Conservation (phyloP, 1,140 invertebrate genomes). For the Ceratosolen fusciceps region DNA sequence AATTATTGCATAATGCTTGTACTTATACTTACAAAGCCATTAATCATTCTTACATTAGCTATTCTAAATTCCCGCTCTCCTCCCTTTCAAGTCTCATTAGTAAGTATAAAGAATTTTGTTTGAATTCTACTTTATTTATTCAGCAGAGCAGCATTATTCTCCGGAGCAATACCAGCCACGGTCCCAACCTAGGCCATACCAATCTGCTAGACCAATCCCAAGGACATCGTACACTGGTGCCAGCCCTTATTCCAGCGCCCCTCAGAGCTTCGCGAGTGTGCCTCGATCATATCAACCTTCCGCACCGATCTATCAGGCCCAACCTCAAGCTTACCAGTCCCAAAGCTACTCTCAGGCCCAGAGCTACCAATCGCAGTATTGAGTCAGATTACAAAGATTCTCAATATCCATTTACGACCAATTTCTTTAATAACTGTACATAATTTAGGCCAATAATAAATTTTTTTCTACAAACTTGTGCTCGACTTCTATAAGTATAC, state of each 20-base stretch:
- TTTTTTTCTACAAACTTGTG: constrained; percentile 58
- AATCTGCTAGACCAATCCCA: background rate
- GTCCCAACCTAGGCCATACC: constrained; percentile 16
- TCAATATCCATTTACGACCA: constrained; percentile 12
- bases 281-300: constrained; percentile 53
- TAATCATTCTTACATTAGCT: no score
- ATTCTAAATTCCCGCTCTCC: no score
- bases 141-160: background rate
- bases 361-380: constrained; percentile 65
- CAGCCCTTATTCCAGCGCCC: constrained; percentile 47
- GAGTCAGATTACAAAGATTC: constrained; percentile 42
- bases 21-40: no score
- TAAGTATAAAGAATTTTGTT: background rate
- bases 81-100: no score
- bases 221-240: constrained; percentile 55
- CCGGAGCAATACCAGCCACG: constrained; percentile 35
- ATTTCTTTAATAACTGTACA: constrained; percentile 60
- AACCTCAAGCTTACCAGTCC: constrained; percentile 52
- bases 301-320: constrained; percentile 55
- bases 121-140: background rate
- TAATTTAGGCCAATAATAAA: constrained; percentile 70
- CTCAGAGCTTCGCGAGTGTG: constrained; percentile 42
- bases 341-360: constrained; percentile 54
- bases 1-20: no score
- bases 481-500: background rate